phyloP scores from a whole-genome alignment of 2,797 vertebrate genomes.

The Antrozous pallidus region DNA sequence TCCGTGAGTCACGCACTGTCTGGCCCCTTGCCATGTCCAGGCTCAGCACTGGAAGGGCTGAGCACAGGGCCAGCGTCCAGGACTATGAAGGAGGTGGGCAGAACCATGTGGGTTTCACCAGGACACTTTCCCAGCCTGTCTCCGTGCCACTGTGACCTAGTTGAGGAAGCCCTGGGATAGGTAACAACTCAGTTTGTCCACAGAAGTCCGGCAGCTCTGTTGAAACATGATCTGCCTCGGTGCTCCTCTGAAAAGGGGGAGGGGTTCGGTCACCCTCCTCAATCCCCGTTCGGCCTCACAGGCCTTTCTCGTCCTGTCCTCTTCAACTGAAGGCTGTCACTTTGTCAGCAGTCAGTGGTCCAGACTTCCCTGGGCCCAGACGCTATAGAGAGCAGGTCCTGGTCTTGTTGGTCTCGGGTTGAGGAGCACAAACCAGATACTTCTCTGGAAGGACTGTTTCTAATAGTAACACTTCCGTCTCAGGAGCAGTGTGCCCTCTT shows the following conservation, averaged over 20 bases:
- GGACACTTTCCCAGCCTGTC: not conserved
- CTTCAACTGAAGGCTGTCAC: slow-evolving; percentile 61
- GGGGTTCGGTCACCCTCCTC: too few species aligned
- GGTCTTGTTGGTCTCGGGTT: slow-evolving; percentile 64
- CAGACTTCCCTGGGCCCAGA: slow-evolving; percentile 63
- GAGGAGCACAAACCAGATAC: not conserved
- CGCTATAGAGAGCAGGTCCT: not conserved
- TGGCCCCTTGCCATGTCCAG: not conserved
- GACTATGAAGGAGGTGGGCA: too few species aligned
- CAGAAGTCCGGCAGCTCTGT: not conserved
- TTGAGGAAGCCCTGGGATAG: not conserved
- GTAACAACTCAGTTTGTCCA: not conserved
- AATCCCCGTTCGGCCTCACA: not conserved
- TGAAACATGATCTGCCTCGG: not conserved
- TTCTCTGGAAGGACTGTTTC: not conserved
- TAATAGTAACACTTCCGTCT: slow-evolving; percentile 66
- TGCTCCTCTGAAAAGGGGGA: not conserved
- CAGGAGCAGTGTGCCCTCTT: not conserved
- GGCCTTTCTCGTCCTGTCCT: not conserved
- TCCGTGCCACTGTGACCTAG: not conserved
- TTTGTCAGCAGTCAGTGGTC: slow-evolving; percentile 69
- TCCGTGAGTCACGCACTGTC: not conserved
- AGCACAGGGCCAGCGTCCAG: not conserved
- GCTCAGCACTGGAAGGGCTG: not conserved
- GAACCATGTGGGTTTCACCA: not conserved